phyloP scores from a whole-genome alignment of 53 echinoderm and acorn worm genomes.

The Apostichopus leukothele region DNA sequence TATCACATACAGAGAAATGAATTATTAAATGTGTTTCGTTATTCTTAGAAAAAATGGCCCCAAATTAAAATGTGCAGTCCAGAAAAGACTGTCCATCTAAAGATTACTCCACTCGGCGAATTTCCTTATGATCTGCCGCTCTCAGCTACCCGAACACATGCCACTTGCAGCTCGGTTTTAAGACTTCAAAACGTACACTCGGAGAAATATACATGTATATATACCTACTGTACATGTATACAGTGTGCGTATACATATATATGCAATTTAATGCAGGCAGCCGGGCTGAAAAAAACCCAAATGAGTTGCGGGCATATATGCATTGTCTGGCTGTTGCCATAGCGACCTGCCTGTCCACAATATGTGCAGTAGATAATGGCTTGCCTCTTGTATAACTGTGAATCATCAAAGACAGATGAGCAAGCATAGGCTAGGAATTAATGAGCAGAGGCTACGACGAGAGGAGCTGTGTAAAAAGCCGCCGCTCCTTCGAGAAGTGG shows the following conservation, averaged over 20 bases:
- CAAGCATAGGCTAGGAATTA: not conserved
- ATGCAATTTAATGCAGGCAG: slow-evolving; percentile 33
- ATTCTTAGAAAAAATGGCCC: too few species aligned
- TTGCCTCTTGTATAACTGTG: slow-evolving; percentile 13
- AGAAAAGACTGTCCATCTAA: too few species aligned
- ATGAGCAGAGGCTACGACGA: not conserved
- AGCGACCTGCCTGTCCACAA: not conserved
- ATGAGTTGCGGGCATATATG: slow-evolving; percentile 19
- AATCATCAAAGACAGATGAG: slow-evolving; percentile 28
- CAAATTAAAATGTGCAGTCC: too few species aligned
- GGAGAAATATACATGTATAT: not conserved
- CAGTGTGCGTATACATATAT: not conserved
- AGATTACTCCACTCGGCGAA: too few species aligned
- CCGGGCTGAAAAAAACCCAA: slow-evolving; percentile 6
- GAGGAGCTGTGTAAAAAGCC: not conserved
- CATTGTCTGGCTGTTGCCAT: slow-evolving; percentile 38
- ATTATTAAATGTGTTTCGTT: too few species aligned
- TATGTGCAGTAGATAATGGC: slow-evolving; percentile 8
- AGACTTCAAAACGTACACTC: not conserved
- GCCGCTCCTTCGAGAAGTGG: not conserved
- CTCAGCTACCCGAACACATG: too few species aligned
- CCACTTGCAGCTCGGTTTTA: too few species aligned
- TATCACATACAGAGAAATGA: too few species aligned
- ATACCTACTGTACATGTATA: too few species aligned
- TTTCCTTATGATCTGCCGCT: too few species aligned